phyloP scores from a whole-genome alignment of 2,888 invertebrate species.

The Desoria tigrina region DNA sequence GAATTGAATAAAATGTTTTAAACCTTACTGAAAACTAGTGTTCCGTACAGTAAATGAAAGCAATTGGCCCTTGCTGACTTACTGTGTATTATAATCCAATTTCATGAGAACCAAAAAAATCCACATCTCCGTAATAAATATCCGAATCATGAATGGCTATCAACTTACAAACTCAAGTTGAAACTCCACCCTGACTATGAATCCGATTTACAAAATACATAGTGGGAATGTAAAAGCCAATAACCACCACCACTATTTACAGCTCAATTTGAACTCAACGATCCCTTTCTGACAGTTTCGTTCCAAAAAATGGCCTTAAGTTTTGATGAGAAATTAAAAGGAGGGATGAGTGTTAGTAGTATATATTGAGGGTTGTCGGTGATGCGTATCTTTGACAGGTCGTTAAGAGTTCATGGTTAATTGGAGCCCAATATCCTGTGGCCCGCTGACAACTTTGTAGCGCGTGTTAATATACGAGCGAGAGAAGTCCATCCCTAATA shows the following conservation, averaged over 20 bases:
- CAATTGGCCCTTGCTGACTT: too few species aligned
- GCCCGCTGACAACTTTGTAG: conserved; percentile 51
- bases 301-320: neutral
- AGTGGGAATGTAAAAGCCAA: too few species aligned
- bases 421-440: conserved; percentile 44
- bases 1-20: too few species aligned
- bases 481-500: neutral
- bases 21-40: too few species aligned
- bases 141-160: too few species aligned
- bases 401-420: conserved; percentile 50
- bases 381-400: conserved; percentile 48
- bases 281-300: conserved; percentile 8
- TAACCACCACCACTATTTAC: conserved; percentile 9
- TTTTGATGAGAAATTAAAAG: conserved; percentile 7
- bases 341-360: neutral
- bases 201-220: too few species aligned
- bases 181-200: too few species aligned
- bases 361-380: conserved; percentile 16
- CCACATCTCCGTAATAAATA: too few species aligned
- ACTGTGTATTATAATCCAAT: too few species aligned
- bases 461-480: conserved; percentile 42
- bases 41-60: too few species aligned
- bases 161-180: too few species aligned
- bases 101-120: too few species aligned
- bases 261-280: conserved; percentile 11